Evolutionary conservation across 2,113 vertebrate genomes (phyloP), one percentile per base, ranked within the genome.

Genomic region (Dicerorhinus sumatrensis): DNA sequence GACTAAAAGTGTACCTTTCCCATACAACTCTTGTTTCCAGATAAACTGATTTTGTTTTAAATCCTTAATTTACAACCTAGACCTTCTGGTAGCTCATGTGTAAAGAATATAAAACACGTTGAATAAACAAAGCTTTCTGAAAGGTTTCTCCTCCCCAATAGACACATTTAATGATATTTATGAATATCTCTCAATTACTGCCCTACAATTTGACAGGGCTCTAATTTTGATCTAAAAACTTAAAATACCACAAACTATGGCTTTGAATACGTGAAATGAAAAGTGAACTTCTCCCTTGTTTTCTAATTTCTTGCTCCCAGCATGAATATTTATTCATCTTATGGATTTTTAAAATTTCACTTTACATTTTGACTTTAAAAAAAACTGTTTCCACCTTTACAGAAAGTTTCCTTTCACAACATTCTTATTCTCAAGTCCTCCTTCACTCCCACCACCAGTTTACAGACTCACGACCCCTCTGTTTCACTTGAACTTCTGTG

Each of bases 51-150:
- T 99, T 99, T 98, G 79, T 95, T 98, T 98, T 83, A 98, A 98
- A 98, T 98, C 98, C 94, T 98, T 98, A 98, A 99, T 98, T 99
- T 98, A 98, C 97, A 98, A 98, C 98, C 97, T 98, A 98, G 98
- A 98, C 96, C 92, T 98, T 98, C 97, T 98, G 98, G 97, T 98
- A 99, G 98, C 97, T 98, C 98, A 98, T 98, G 98, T 99, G 97
- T 98, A 98, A 98, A 97, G 96, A 98, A 98, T 94, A 98, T 96
- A 98, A 98, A 98, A 98, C 97, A 98, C 75, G 84, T 83, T 98
- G 96, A 98, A 98, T 96, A 98, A 98, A 98, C 96, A 97, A 96
- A 92, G 86, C 97, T 97, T 98, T 98, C 97, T 98, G 97, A 98
- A 98, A 94, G 93, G 36, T 63, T 94, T 95, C 65, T 97, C 89